phyloP scores from a whole-genome alignment of 2,797 vertebrate species.

The Clarias platycephalus region DNA sequence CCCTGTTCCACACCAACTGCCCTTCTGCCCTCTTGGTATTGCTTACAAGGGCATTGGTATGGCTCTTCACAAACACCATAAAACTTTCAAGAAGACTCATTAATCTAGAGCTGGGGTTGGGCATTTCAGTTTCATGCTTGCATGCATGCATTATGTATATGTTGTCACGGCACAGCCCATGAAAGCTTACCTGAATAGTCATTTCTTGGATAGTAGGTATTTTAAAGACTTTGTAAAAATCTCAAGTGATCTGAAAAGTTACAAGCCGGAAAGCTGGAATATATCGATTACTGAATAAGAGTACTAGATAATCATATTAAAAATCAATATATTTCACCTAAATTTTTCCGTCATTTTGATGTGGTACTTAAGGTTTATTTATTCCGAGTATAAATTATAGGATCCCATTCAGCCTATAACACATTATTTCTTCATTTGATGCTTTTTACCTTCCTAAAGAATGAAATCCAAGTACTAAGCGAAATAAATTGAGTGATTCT shows the following conservation, averaged over 20 bases:
- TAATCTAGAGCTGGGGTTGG: not conserved
- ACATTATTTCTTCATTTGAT: not conserved
- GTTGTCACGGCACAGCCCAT: not conserved
- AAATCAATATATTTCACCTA: not conserved
- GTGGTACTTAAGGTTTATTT: not conserved
- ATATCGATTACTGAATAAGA: too few relatives aligned
- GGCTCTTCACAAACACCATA: slow-evolving; percentile 30
- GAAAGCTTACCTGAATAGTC: too few relatives aligned
- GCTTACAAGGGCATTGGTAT: slow-evolving; percentile 30
- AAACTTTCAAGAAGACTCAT: not conserved
- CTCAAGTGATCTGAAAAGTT: not conserved
- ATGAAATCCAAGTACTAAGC: not conserved
- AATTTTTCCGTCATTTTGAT: not conserved
- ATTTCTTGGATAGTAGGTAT: not conserved
- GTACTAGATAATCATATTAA: not conserved
- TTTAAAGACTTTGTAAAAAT: not conserved
- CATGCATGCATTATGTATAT: not conserved
- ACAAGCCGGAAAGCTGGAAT: too few relatives aligned
- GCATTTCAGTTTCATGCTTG: not conserved
- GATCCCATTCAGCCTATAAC: not conserved
- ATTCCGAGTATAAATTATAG: not conserved
- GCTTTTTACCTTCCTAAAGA: not conserved
- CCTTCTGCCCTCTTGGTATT: slow-evolving; percentile 41
- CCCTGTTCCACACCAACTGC: slow-evolving; percentile 45
- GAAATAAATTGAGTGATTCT: not conserved